Evolutionary conservation across 1,140 invertebrate genomes (phyloP).

Genomic region (Dufourea novaeangliae): DNA sequence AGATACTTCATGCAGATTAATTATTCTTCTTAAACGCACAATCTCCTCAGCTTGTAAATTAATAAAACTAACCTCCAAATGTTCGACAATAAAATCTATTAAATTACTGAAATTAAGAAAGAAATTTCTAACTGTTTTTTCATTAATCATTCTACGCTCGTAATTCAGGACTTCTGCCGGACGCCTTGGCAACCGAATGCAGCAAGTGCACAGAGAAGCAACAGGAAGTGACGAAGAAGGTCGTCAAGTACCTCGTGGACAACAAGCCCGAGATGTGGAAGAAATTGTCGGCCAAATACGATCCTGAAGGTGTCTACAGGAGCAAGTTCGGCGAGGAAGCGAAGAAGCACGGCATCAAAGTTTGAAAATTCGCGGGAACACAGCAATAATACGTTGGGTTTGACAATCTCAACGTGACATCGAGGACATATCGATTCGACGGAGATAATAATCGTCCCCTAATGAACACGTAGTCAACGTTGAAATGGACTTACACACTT

Average conservation of each 20-base stretch:
- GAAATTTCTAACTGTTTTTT: no score
- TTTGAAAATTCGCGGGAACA: conserved; percentile 12
- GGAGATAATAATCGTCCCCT: neutral
- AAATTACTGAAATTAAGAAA: no score
- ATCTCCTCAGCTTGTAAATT: no score
- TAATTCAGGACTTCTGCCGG: conserved; percentile 81
- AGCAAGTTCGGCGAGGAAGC: conserved; percentile 83
- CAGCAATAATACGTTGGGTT: neutral
- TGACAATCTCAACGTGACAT: neutral
- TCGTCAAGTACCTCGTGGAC: conserved; percentile 82
- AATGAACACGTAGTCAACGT: neutral
- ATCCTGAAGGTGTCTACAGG: conserved; percentile 83
- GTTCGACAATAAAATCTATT: no score
- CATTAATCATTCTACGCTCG: neutral
- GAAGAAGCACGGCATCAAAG: conserved; percentile 56
- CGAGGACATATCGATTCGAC: neutral
- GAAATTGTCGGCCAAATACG: conserved; percentile 83
- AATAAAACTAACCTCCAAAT: no score
- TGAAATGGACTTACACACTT: neutral
- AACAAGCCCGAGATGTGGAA: conserved; percentile 84
- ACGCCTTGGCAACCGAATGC: conserved; percentile 85
- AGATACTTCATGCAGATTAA: no score
- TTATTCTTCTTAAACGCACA: no score
- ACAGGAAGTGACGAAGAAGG: conserved; percentile 80
- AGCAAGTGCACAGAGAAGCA: conserved; percentile 85